Percentiles rank a stretch among this genome's conserved stretches.
phyloP scores from a whole-genome alignment of 1,140 invertebrate species.

The Cherax quadricarinatus region DNA sequence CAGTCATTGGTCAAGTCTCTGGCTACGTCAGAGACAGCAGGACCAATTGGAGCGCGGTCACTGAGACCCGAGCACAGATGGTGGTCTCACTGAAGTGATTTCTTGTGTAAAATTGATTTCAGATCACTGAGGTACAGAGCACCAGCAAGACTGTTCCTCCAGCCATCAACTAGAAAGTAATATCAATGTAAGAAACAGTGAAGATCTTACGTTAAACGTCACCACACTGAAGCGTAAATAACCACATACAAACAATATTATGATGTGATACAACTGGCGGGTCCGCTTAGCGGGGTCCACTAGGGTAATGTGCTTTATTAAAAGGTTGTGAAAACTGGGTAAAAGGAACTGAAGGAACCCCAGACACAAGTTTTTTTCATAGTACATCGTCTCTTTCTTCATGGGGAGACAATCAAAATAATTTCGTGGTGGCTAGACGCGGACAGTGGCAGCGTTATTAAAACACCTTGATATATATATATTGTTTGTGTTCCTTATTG shows the following conservation, averaged over 20 bases:
- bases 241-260: no score
- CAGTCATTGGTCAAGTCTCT: slow-evolving; percentile 11
- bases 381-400: slow-evolving; percentile 7
- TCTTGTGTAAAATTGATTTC: slow-evolving; percentile 55
- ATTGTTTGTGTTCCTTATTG: no score
- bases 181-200: background rate
- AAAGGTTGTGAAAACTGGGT: slow-evolving; percentile 52
- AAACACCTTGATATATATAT: no score
- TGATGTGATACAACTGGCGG: no score
- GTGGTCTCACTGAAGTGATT: slow-evolving; percentile 50
- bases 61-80: slow-evolving; percentile 40
- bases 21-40: slow-evolving; percentile 30
- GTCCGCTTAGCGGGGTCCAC: slow-evolving; percentile 32
- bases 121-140: background rate
- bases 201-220: background rate
- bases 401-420: background rate
- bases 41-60: slow-evolving; percentile 45
- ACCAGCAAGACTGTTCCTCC: background rate
- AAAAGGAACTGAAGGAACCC: slow-evolving; percentile 28
- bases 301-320: slow-evolving; percentile 53
- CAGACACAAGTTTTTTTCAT: slow-evolving; percentile 2
- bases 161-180: background rate
- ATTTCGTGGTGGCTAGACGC: background rate
- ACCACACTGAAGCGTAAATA: background rate
- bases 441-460: no score